These are phyloP conservation scores for Lates japonicus DNA, from an alignment of 2,797 vertebrate genomes.

Conservation along the genomic window DNA sequence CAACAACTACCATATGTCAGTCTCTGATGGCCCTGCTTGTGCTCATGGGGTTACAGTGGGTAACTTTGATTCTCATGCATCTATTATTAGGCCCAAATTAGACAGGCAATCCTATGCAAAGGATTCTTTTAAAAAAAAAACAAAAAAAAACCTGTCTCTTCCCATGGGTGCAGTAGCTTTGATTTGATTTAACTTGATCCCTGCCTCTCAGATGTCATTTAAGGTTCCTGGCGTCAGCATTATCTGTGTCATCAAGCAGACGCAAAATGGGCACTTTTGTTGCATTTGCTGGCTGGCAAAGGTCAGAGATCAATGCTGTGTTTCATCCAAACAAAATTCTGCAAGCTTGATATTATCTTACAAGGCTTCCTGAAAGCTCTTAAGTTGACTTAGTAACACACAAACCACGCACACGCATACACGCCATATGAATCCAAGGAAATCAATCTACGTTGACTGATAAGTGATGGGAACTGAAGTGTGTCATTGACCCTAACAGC, in stretches of 20 bases:
- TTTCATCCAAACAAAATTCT: conserved; percentile 66
- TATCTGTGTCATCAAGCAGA: conserved; percentile 80
- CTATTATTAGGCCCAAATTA: conserved; percentile 28
- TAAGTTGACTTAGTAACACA: conserved; percentile 51
- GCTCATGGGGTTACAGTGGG: neutral
- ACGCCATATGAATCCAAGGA: conserved; percentile 52
- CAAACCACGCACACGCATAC: conserved; percentile 24
- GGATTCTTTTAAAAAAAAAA: conserved; percentile 34
- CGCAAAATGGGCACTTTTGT: conserved; percentile 70
- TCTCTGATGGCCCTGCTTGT: conserved; percentile 24
- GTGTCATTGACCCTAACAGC: conserved; percentile 77
- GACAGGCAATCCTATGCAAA: conserved; percentile 16
- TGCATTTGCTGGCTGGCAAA: conserved; percentile 55
- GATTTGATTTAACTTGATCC: conserved; percentile 75
- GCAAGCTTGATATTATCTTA: conserved; percentile 72
- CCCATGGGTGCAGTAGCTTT: conserved; percentile 62
- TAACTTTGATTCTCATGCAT: conserved; percentile 31
- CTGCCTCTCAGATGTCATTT: conserved; percentile 70
- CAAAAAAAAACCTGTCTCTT: conserved; percentile 24
- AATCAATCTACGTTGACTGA: conserved; percentile 73
- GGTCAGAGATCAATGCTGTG: conserved; percentile 65
- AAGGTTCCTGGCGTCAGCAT: conserved; percentile 71
- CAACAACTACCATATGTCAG: neutral
- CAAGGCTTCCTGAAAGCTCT: conserved; percentile 55
- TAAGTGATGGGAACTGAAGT: conserved; percentile 67